Base-by-base conservation (phyloP, 2,888 invertebrate genomes). In the Margaritifera margaritifera region DNA sequence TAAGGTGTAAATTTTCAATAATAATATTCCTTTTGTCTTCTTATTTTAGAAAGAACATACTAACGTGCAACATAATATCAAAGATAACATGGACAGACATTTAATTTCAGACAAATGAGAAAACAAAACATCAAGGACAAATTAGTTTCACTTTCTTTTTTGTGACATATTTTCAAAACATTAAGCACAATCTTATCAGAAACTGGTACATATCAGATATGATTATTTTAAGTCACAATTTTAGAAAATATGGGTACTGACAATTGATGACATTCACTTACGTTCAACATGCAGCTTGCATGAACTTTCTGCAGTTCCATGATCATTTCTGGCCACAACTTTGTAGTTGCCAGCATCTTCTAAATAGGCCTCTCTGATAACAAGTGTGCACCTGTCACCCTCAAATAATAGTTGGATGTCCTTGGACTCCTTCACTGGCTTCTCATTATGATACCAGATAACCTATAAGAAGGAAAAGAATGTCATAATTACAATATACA, bases 291-390 rank as follows among this genome's bases (percentile, higher is more conserved):
- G 93, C 8, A 98, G 95, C 90, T 95, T 95, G 15, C 97, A 94
- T 5, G 95, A 95, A 20, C 97, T 97, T 83, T 87, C 85, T 22
- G 87, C 97, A 24, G 95, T 94, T 53, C 99, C 99, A 56, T 97
- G 92, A 85, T 96, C 96, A 87, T 99, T 99, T 1, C 95, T 95
- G 52, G 95, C 96, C 20, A 94, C 93, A 50, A 95, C 94, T 89
- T 93, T 94, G 86, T 96, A 96, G 74, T 92, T 91, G 19, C 95
- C 95, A 54, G 93, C 93, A 88, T 95, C 95, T 87, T 94, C 94
- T 25, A 93, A 90, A 78, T 93, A 93, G 0, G 93, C 94, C 87
- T 89, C 89, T 55, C 86, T 68, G 66, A 89, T 87, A 64, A 87
- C 80, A 58, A 89, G 81, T 59, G 89, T 93, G 78, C 90, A 90